Evolutionary conservation across 1,140 invertebrate genomes (phyloP).

Genomic region (Caerostris darwini): DNA sequence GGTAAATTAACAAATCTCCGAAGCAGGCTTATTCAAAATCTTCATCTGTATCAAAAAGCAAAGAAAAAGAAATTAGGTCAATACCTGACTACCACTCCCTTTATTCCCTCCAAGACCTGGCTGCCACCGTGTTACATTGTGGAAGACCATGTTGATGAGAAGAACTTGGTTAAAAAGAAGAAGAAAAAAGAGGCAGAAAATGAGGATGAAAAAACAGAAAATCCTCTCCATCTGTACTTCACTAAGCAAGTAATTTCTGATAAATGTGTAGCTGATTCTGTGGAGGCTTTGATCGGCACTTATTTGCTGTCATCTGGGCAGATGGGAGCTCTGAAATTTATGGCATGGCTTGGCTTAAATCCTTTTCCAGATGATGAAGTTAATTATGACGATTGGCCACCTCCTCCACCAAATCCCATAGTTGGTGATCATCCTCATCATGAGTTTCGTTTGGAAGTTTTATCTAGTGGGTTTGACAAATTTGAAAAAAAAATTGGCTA

Average conservation of each 20-base stretch:
- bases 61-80: constrained; percentile 82
- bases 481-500: constrained; percentile 87
- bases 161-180: constrained; percentile 77
- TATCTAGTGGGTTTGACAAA: constrained; percentile 67
- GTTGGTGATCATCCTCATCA: not conserved
- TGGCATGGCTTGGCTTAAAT: constrained; percentile 86
- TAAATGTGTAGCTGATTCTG: constrained; percentile 89
- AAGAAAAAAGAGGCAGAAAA: not conserved
- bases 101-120: constrained; percentile 87
- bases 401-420: constrained; percentile 53
- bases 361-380: constrained; percentile 25
- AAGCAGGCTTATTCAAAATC: constrained; percentile 90
- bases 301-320: constrained; percentile 86
- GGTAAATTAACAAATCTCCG: constrained; percentile 90
- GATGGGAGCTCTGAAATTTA: constrained; percentile 85
- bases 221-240: constrained; percentile 76
- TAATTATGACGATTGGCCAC: constrained; percentile 48
- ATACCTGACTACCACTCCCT: constrained; percentile 85
- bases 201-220: not conserved
- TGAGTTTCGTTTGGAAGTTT: not conserved
- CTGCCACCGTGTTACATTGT: constrained; percentile 85
- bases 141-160: constrained; percentile 80
- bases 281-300: constrained; percentile 92
- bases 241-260: constrained; percentile 84
- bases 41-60: constrained; percentile 88